These are phyloP conservation scores for Crocallis elinguaria DNA, from an alignment of 2,888 invertebrate genomes.

Conservation along the genomic window DNA sequence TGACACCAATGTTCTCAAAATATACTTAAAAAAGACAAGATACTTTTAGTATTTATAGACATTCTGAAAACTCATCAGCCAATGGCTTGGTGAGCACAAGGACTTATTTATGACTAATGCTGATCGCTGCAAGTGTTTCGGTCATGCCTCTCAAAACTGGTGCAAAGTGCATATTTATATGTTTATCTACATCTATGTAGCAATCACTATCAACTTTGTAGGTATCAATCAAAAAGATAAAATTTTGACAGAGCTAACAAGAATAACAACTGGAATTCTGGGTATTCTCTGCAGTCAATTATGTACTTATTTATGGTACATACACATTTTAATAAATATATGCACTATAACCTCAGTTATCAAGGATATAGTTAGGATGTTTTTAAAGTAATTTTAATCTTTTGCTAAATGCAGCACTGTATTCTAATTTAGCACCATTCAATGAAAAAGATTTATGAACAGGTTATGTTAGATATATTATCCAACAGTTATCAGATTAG, in stretches of 20 bases:
- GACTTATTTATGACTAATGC: background rate
- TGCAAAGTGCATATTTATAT: conserved; percentile 12
- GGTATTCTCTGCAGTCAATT: conserved; percentile 3
- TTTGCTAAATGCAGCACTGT: background rate
- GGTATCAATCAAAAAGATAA: conserved; percentile 30
- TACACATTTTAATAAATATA: background rate
- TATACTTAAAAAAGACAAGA: too few relatives aligned
- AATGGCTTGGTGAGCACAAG: background rate
- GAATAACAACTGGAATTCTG: conserved; percentile 4
- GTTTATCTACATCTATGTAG: conserved; percentile 1
- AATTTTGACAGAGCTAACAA: conserved; percentile 18
- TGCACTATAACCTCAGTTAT: conserved; percentile 20
- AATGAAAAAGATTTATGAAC: conserved; percentile 6
- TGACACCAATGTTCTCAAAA: too few relatives aligned
- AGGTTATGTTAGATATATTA: conserved; percentile 5
- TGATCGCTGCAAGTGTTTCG: background rate
- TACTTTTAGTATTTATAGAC: too few relatives aligned
- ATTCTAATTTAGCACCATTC: conserved; percentile 1
- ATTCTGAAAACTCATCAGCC: background rate
- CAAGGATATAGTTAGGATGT: conserved; percentile 22
- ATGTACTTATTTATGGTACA: background rate
- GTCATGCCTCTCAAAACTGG: background rate
- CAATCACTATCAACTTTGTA: conserved; percentile 12
- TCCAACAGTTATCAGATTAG: conserved; percentile 19
- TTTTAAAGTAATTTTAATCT: background rate